These are phyloP conservation scores for Andrena bicolor DNA, from an alignment of 2,888 invertebrate genomes.

Conservation along the genomic window DNA sequence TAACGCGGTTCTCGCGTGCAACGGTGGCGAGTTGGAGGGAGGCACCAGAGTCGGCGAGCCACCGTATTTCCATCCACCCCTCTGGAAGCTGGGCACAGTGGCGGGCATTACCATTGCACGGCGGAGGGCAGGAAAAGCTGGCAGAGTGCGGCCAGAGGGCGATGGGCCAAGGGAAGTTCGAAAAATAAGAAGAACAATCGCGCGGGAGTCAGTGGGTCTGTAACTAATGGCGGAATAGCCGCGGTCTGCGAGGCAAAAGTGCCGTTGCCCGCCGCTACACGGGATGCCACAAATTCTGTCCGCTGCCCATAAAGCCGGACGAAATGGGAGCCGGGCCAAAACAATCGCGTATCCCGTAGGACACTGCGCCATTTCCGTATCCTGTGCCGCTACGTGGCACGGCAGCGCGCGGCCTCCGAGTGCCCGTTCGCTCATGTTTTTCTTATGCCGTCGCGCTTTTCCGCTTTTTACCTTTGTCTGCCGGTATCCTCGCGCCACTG, in stretches of 20 bases:
- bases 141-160: constrained; percentile 27
- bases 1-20: too few species aligned
- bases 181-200: constrained; percentile 70
- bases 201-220: constrained; percentile 60
- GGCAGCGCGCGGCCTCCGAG: background rate
- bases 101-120: constrained; percentile 7
- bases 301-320: constrained; percentile 71
- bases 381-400: constrained; percentile 41
- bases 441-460: constrained; percentile 34
- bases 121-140: constrained; percentile 44
- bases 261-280: constrained; percentile 62
- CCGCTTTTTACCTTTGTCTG: constrained; percentile 23
- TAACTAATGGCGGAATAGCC: constrained; percentile 72
- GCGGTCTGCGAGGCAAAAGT: constrained; percentile 67
- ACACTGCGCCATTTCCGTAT: constrained; percentile 72
- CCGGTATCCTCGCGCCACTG: background rate
- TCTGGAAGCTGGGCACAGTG: background rate
- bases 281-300: constrained; percentile 74
- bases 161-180: constrained; percentile 51
- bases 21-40: too few species aligned
- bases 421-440: constrained; percentile 7
- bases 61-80: constrained; percentile 1
- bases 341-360: constrained; percentile 74
- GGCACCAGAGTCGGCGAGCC: too few species aligned
- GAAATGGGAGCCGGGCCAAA: constrained; percentile 75